Conservation (phyloP, 2,113 vertebrate species). For the Tursiops truncatus region DNA sequence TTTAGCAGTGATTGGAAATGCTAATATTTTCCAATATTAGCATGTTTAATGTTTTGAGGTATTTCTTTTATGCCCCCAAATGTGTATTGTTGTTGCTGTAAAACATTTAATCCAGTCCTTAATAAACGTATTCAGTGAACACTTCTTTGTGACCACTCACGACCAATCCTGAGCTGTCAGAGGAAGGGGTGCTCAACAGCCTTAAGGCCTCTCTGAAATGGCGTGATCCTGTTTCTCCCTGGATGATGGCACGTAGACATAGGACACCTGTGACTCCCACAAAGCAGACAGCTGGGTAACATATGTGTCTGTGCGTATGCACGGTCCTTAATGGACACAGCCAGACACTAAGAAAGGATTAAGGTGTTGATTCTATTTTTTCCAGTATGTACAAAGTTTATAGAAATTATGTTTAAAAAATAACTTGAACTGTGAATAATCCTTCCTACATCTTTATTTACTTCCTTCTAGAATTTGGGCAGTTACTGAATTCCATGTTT, state of each 20-base stretch:
- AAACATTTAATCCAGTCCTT: not conserved
- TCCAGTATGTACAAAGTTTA: not conserved
- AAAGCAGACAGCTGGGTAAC: not conserved
- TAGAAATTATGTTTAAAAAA: not conserved
- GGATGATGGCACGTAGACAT: not conserved
- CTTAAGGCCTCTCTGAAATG: not conserved
- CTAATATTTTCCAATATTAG: not conserved
- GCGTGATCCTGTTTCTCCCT: too few relatives aligned
- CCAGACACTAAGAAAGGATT: not conserved
- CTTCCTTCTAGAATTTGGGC: not conserved
- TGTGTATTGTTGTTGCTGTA: not conserved
- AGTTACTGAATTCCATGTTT: not conserved
- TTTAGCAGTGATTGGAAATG: not conserved
- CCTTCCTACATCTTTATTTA: not conserved
- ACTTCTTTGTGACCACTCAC: not conserved
- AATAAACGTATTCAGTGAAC: not conserved
- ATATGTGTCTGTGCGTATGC: not conserved
- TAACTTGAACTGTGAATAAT: not conserved
- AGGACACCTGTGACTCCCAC: too few relatives aligned
- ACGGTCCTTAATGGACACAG: not conserved
- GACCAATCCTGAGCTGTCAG: not conserved
- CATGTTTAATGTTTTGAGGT: not conserved
- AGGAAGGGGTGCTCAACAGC: not conserved
- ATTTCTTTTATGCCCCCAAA: not conserved
- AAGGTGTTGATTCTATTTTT: not conserved